Conservation (phyloP, 1,140 invertebrate genomes). For the Heterodera schachtii region DNA sequence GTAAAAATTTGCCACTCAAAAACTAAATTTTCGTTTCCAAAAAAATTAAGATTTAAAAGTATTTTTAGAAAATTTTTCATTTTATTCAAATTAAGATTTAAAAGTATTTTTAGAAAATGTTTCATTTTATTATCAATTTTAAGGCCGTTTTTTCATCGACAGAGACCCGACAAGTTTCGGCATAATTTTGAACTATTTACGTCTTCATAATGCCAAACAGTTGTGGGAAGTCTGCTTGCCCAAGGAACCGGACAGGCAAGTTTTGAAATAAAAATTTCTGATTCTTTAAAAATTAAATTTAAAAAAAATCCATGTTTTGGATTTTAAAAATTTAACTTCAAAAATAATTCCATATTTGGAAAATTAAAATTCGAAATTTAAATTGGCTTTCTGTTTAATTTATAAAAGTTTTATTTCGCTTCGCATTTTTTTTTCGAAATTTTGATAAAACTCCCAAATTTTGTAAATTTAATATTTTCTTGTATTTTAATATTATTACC, state of each 20-base stretch:
- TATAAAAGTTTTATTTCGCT: no score
- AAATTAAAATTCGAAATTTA: no score
- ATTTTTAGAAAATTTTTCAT: neutral
- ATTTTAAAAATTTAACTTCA: neutral
- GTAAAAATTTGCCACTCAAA: neutral
- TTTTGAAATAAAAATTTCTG: conserved; percentile 45
- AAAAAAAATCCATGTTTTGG: conserved; percentile 4
- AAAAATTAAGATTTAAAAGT: neutral
- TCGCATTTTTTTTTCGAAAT: no score
- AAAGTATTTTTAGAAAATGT: neutral
- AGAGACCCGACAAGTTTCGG: conserved; percentile 72
- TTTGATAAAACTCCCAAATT: no score
- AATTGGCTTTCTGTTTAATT: no score
- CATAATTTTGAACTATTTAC: conserved; percentile 86
- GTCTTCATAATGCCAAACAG: conserved; percentile 66
- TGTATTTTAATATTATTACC: no score
- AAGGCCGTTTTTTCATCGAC: conserved; percentile 50
- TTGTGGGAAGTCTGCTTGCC: conserved; percentile 53
- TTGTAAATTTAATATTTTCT: no score
- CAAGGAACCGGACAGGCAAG: conserved; percentile 52
- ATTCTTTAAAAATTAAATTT: neutral
- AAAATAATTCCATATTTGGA: no score
- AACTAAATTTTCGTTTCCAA: neutral
- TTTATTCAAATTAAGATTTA: no score
- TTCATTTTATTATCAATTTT: neutral